Base-by-base conservation (phyloP, 2,113 vertebrate genomes). In the Symphodus melops region DNA sequence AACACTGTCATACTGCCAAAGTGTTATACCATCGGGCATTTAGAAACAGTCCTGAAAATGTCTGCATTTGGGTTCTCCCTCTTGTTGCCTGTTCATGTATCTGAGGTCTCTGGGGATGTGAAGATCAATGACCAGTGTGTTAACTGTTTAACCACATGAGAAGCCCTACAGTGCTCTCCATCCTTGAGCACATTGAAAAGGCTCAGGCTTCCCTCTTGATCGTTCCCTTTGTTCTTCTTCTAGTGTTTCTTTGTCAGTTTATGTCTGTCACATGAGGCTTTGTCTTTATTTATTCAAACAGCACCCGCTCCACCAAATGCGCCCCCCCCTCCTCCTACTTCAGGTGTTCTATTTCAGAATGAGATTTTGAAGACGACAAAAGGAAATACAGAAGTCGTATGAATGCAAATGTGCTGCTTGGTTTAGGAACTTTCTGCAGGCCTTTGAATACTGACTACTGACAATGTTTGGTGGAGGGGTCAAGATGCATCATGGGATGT, bases 351-450 rank as follows among this genome's bases (percentile, higher is more conserved):
- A 19, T 8, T 68, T 41, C 14, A 48, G 80, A 75, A 77, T 78
- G 54, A 72, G 58, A 82, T 80, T 51, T 69, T 69, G 57, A 54
- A 49, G 20, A 60, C 62, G 28, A 51, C 53, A 53, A 33, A 33
- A 33, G 6, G 28, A 33, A 20, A 36, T 52, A 62, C 37, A 55
- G 13, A 65, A 61, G 58, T 19, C 8, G 68, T 8, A 75, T 75
- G 58, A 81, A 81, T 80, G 56, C 51, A 64, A 75, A 86, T 80
- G 54, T 63, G 54, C 44, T 19, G 36, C 66, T 49, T 37, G 62
- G 33, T 14, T 28, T 28, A n/a, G 62, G n/a, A 28, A 6, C 33
- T 8, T 39, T 48, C 62, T 55, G 10, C 54, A 17, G 21, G 52
- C 49, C 58, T 67, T 54, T 72, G 41, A 61, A 74, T 72, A 75